A percentile compares a stretch with the other conserved stretches of the same genome.
These are phyloP conservation scores for Eupithecia exiguata DNA, from an alignment of 2,888 invertebrate species.

Conservation along the genomic window DNA sequence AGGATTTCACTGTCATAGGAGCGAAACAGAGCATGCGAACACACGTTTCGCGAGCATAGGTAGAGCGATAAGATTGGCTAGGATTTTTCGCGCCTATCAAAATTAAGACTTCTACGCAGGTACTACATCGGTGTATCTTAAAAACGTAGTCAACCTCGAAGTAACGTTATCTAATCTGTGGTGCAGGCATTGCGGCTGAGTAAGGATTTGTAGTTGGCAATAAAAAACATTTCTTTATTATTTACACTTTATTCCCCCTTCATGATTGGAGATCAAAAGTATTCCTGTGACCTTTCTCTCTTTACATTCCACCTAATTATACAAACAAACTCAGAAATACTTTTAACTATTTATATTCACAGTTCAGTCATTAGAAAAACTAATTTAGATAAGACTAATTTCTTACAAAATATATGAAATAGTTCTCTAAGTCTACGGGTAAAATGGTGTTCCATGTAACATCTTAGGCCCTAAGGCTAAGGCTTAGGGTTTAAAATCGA, in stretches of 20 bases:
- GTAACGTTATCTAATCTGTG: too few species aligned
- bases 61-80: too few species aligned
- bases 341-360: slow-evolving; percentile 38
- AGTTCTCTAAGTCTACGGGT: background rate
- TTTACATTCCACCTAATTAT: slow-evolving; percentile 31
- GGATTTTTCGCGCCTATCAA: too few species aligned
- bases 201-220: background rate
- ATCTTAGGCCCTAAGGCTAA: too few species aligned
- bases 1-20: too few species aligned
- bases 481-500: background rate
- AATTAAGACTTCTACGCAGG: too few species aligned
- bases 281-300: slow-evolving; percentile 49
- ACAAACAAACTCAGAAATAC: slow-evolving; percentile 41
- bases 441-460: too few species aligned
- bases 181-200: background rate
- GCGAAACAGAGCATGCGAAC: too few species aligned
- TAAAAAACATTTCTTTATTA: slow-evolving; percentile 53
- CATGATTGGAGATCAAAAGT: slow-evolving; percentile 38
- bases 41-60: too few species aligned
- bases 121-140: too few species aligned
- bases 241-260: slow-evolving; percentile 72
- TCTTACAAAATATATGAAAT: slow-evolving; percentile 34
- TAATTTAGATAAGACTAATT: slow-evolving; percentile 31
- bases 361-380: slow-evolving; percentile 43
- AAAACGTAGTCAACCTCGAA: too few species aligned